phyloP scores from a whole-genome alignment of 2,888 invertebrate genomes.

The Scaeva pyrastri region DNA sequence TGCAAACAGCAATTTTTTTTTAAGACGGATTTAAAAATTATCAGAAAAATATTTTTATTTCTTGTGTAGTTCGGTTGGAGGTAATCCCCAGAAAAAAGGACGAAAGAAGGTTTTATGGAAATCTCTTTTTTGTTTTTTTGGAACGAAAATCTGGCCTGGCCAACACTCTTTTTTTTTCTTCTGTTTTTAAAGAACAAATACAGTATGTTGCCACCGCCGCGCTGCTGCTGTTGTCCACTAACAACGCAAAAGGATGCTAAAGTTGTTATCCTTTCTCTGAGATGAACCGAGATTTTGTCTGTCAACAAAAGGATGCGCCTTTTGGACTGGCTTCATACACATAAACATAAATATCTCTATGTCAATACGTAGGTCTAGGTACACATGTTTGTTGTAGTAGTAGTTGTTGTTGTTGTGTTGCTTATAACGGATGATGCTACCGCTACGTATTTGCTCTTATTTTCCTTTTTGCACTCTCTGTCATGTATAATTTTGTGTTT shows the following conservation, averaged over 20 bases:
- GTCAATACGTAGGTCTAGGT: not conserved
- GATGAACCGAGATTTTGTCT: conserved; percentile 56
- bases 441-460: conserved; percentile 51
- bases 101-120: conserved; percentile 27
- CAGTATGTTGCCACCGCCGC: conserved; percentile 12
- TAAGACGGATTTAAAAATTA: conserved; percentile 62
- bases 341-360: too few species aligned
- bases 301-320: conserved; percentile 74
- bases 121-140: not conserved
- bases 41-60: conserved; percentile 55
- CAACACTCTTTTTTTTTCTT: conserved; percentile 10
- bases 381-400: conserved; percentile 9
- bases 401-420: not conserved
- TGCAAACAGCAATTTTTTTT: conserved; percentile 31
- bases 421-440: conserved; percentile 30
- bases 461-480: conserved; percentile 40
- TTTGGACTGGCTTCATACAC: conserved; percentile 33
- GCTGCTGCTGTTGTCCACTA: conserved; percentile 26
- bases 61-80: not conserved
- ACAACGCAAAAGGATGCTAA: conserved; percentile 47
- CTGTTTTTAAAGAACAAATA: conserved; percentile 22
- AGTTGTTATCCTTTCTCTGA: conserved; percentile 50
- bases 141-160: conserved; percentile 37
- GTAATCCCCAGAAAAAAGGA: conserved; percentile 34
- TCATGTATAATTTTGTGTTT: conserved; percentile 44